A percentile compares a stretch with the other conserved stretches of the same genome.
phyloP scores from a whole-genome alignment of 2,797 vertebrate species.

The Anisognathus igniventris region DNA sequence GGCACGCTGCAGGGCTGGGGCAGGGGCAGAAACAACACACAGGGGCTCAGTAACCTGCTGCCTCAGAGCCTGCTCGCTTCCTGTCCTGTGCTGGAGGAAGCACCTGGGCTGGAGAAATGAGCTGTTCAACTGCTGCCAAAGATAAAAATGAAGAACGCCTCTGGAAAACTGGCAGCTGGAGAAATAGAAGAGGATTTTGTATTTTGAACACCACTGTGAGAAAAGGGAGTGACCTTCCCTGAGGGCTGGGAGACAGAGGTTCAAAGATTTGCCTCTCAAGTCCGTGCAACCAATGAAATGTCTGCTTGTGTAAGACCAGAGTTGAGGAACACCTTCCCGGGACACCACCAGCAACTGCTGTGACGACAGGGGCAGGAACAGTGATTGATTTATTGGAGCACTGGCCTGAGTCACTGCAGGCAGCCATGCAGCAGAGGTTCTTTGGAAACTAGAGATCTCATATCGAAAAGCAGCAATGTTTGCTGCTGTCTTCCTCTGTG shows the following conservation, averaged over 20 bases:
- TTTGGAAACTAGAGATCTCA: neutral
- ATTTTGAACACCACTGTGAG: neutral
- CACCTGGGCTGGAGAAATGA: neutral
- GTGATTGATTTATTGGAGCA: neutral
- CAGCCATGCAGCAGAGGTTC: neutral
- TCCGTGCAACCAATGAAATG: neutral
- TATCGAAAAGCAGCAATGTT: neutral
- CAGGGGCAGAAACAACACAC: neutral
- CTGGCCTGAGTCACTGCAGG: neutral
- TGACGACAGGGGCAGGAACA: neutral
- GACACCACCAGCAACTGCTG: neutral
- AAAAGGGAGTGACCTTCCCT: slow-evolving; percentile 9
- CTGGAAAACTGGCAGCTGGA: slow-evolving; percentile 18
- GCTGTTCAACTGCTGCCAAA: neutral
- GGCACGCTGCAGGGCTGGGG: rapidly evolving
- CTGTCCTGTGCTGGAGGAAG: neutral
- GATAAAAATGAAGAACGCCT: neutral
- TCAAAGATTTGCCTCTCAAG: neutral
- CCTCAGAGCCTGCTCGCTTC: neutral
- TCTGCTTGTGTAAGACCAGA: neutral
- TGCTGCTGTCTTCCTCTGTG: neutral
- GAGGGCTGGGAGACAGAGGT: slow-evolving; percentile 5
- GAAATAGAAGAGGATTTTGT: neutral
- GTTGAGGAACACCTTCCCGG: neutral
- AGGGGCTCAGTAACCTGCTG: neutral